Evolutionary conservation across 2,888 invertebrate species (phyloP).

Genomic region (Linnaemya tessellans): DNA sequence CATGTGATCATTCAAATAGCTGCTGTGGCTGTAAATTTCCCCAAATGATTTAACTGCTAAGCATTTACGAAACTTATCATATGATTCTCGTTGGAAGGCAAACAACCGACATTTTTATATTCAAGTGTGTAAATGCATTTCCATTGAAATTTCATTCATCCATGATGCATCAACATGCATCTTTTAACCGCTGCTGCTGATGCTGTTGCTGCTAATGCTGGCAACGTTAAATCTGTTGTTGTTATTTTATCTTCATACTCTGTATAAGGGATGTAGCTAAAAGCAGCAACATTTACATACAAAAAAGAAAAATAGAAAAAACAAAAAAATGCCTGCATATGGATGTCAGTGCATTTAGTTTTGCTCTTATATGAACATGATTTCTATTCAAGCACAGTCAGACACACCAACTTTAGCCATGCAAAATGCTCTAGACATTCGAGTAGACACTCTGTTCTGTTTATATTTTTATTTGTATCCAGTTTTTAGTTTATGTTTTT

Average conservation of each 20-base stretch:
- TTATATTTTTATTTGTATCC: not conserved
- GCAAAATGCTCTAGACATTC: constrained; percentile 59
- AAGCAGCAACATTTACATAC: not conserved
- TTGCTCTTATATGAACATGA: not conserved
- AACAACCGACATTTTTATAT: constrained; percentile 14
- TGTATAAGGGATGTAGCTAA: constrained; percentile 8
- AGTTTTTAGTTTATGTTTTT: constrained; percentile 6
- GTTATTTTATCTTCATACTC: constrained; percentile 21
- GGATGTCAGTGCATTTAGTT: not conserved
- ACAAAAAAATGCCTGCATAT: no score
- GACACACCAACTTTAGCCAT: not conserved
- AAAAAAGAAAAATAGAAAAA: not conserved
- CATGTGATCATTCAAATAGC: not conserved
- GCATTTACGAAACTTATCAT: not conserved
- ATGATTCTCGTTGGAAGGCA: not conserved
- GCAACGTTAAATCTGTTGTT: constrained; percentile 6
- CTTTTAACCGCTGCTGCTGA: constrained; percentile 31
- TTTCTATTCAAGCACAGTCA: constrained; percentile 19
- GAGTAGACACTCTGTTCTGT: constrained; percentile 60
- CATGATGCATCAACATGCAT: constrained; percentile 59
- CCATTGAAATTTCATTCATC: constrained; percentile 49
- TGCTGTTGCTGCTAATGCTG: not conserved
- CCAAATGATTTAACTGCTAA: not conserved
- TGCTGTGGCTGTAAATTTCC: not conserved
- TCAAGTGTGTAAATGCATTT: constrained; percentile 33